These are phyloP conservation scores for Manacus vitellinus DNA, from an alignment of 2,113 vertebrate species.

Conservation along the genomic window DNA sequence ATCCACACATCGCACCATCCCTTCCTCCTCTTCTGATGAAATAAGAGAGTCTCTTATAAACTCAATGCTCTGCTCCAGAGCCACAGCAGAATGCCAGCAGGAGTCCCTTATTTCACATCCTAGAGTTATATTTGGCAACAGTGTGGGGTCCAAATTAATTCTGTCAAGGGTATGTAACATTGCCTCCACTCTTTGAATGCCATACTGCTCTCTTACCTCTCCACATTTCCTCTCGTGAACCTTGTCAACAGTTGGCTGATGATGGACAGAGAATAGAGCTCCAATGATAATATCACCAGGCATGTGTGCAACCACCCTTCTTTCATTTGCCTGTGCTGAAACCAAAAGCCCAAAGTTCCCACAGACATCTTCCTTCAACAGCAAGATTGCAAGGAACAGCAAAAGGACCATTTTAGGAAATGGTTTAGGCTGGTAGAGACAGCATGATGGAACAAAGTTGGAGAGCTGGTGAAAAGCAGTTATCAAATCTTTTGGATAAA, in stretches of 20 bases:
- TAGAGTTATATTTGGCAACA: constrained; percentile 92
- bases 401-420: constrained; percentile 84
- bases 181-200: constrained; percentile 97
- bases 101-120: constrained; percentile 98
- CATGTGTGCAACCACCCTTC: constrained; percentile 92
- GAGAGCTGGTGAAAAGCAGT: background rate
- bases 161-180: constrained; percentile 96
- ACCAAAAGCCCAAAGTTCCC: constrained; percentile 69
- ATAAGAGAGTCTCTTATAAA: constrained; percentile 97
- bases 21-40: constrained; percentile 90
- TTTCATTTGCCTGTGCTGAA: constrained; percentile 86
- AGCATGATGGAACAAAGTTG: constrained; percentile 67
- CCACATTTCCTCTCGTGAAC: constrained; percentile 98
- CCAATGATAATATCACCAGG: constrained; percentile 97
- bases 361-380: constrained; percentile 78
- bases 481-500: constrained; percentile 29
- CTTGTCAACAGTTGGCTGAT: constrained; percentile 96
- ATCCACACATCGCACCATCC: constrained; percentile 86
- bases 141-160: constrained; percentile 88
- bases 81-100: constrained; percentile 97
- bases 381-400: constrained; percentile 77
- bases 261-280: constrained; percentile 96
- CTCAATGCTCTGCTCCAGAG: constrained; percentile 98
- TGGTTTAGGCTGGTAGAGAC: constrained; percentile 74
- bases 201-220: constrained; percentile 94